Evolutionary conservation across 92 coral and sea anemone genomes (phyloP), one percentile per base, ranked within the genome.

Genomic region (Paragorgia papillata): DNA sequence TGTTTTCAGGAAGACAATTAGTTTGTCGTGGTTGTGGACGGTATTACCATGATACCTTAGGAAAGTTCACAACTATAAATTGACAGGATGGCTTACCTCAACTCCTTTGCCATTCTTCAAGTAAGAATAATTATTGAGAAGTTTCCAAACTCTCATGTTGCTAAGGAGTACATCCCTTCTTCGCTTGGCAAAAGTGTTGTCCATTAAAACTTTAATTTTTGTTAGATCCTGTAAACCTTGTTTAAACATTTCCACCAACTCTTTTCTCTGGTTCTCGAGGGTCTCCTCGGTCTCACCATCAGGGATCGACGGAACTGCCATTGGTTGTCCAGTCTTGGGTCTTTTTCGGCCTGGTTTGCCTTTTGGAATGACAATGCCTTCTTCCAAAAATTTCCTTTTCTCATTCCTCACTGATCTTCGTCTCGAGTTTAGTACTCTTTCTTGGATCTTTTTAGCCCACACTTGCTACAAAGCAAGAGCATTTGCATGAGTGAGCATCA

Each of bases 241-340:
- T 8, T 35, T 76, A 40, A 46, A 75, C 58, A 85, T 57, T 12
- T 59, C 66, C 26, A 57, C 54, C 24, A 85, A 57, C 18, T 74
- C 51, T 53, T 75, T 54, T 44, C 71, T 37, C 30, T 81, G 81
- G 18, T n/a, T 17, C 27, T 69, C 51, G 0, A 85, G 31, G 0
- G 83, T 85, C 27, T 75, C 86, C 25, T 81, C 79, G 27, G 89
- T 85, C 68, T 85, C 89, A 62, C 75, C 86, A 19, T 85, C 80
- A 10, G 89, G 89, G 20, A 81, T 37, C n/a, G 79, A 65, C 1
- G 89, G 83, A 53, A 75, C 55, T 4, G 28, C 50, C n/a, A 32
- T 1, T 37, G 22, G 9, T 37, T 37, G 5, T 37, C 43, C 43
- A 12, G 31, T 68, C 21, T 68, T 68, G 57, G 27, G 27, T 63